These are phyloP conservation scores for Aix galericulata DNA, from an alignment of 2,113 vertebrate species.

Conservation along the genomic window DNA sequence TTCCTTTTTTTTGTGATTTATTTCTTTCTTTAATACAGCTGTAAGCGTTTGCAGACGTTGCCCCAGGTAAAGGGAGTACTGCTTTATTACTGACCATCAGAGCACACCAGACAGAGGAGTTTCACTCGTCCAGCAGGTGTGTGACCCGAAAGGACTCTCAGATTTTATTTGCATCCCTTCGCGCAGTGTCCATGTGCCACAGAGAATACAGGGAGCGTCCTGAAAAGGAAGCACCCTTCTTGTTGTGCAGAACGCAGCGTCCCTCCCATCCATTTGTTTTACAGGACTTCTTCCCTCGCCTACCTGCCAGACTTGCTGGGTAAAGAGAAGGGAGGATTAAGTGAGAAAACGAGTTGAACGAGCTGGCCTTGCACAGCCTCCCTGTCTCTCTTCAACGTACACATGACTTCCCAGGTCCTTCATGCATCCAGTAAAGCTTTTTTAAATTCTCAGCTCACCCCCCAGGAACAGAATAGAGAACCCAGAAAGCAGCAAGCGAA, in stretches of 20 bases:
- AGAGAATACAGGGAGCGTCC: not conserved
- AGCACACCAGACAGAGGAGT: not conserved
- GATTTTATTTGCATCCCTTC: not conserved
- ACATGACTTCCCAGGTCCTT: not conserved
- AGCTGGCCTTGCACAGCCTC: not conserved
- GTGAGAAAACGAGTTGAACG: not conserved
- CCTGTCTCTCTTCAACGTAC: not conserved
- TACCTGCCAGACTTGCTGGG: not conserved
- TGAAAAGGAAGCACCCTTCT: not conserved
- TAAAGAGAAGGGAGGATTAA: not conserved
- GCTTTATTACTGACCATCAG: rapidly evolving
- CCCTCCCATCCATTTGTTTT: not conserved
- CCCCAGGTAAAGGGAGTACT: rapidly evolving
- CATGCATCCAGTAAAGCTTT: not conserved
- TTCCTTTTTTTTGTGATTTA: not conserved
- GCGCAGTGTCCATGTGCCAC: rapidly evolving
- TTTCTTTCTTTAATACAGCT: too few species aligned
- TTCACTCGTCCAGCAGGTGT: not conserved
- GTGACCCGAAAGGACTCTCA: not conserved
- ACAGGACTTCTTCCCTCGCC: not conserved
- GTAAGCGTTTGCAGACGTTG: rapidly evolving
- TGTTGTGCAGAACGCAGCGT: rapidly evolving
- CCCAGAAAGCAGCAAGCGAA: too few species aligned
- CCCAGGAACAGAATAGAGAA: not conserved
- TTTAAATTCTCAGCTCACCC: not conserved